These are phyloP conservation scores for Rhyzopertha dominica DNA, from an alignment of 1,140 invertebrate species.

Conservation along the genomic window DNA sequence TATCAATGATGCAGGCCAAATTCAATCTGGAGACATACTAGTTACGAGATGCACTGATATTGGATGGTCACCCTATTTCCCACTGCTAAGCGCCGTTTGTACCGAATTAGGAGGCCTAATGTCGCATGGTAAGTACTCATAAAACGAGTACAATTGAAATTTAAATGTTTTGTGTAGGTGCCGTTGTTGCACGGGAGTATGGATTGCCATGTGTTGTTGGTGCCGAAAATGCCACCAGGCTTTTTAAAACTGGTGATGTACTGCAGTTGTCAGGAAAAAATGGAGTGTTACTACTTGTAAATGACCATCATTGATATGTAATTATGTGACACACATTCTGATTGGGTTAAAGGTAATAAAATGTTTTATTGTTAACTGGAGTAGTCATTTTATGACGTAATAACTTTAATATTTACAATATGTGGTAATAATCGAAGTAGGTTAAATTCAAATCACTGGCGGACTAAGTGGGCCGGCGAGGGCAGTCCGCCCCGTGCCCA, in stretches of 20 bases:
- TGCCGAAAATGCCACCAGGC: constrained; percentile 59
- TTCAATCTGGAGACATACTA: constrained; percentile 63
- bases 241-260: constrained; percentile 63
- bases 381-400: no score
- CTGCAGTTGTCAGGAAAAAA: constrained; percentile 45
- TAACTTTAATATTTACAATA: no score
- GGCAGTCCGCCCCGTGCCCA: no score
- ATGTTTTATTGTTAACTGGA: no score
- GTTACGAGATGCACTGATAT: constrained; percentile 78
- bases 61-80: constrained; percentile 84
- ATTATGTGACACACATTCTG: no score
- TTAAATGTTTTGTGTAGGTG: constrained; percentile 52
- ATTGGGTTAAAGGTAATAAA: no score
- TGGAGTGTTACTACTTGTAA: no score
- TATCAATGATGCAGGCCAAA: constrained; percentile 41
- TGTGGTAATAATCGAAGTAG: no score
- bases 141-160: constrained; percentile 5
- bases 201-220: constrained; percentile 79
- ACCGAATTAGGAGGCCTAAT: constrained; percentile 82
- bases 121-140: constrained; percentile 63
- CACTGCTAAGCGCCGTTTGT: constrained; percentile 70
- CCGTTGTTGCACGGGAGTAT: constrained; percentile 84
- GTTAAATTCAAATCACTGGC: no score
- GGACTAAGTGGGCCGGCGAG: no score
- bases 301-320: no score